Evolutionary conservation across 1,140 invertebrate species (phyloP).

Genomic region (Drosophila sp.): DNA sequence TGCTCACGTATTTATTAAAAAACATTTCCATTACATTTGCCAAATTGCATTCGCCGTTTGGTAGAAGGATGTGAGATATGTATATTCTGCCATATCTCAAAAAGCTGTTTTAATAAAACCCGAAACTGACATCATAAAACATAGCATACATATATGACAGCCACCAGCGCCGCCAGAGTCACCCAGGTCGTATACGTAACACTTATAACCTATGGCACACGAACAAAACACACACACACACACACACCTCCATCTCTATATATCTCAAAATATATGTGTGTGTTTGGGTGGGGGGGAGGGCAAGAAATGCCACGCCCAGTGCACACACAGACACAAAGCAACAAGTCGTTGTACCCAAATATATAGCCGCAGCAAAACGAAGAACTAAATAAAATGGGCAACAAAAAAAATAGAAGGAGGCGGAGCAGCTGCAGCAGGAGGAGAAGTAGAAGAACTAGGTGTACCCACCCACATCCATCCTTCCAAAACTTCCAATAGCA

Average conservation of each 20-base stretch:
- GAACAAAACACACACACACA: not conserved
- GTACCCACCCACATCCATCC: conserved; percentile 27
- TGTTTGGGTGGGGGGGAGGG: conserved; percentile 29
- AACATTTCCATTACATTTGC: conserved; percentile 64
- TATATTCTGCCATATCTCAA: conserved; percentile 54
- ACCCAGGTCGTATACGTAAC: conserved; percentile 74
- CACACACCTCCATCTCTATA: not conserved
- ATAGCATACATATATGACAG: conserved; percentile 73
- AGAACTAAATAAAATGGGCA: conserved; percentile 27
- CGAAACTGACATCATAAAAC: conserved; percentile 81
- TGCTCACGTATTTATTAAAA: conserved; percentile 78
- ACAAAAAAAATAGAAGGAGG: conserved; percentile 3
- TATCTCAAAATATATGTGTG: not conserved
- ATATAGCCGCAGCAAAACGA: conserved; percentile 50
- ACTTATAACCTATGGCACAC: conserved; percentile 9
- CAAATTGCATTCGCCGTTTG: conserved; percentile 40
- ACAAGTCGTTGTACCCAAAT: conserved; percentile 81
- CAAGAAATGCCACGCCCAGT: conserved; percentile 63
- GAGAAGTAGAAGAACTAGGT: conserved; percentile 5
- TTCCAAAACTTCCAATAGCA: conserved; percentile 50
- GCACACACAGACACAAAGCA: conserved; percentile 66
- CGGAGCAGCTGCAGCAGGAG: conserved; percentile 7
- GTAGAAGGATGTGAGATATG: conserved; percentile 1
- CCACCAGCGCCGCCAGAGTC: conserved; percentile 39
- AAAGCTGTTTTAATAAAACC: conserved; percentile 78